Conservation (phyloP, 2,797 vertebrate genomes). For the Tragelaphus eurycerus region DNA sequence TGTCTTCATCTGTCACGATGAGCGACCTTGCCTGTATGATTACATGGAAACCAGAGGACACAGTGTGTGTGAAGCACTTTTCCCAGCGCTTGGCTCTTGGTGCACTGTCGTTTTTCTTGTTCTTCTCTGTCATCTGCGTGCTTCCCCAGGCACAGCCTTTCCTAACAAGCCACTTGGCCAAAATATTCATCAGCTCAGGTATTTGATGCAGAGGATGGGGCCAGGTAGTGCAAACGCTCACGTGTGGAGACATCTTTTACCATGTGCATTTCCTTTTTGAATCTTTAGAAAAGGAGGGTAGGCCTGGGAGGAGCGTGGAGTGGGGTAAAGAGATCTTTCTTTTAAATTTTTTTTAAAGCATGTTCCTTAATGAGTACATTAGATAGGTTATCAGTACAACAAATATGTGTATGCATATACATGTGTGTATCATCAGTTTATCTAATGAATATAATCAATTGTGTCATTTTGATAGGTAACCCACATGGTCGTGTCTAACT, state of each 20-base stretch:
- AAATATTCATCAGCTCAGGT: background rate
- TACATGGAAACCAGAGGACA: background rate
- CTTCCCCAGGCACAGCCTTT: background rate
- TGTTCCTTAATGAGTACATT: background rate
- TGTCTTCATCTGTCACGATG: background rate
- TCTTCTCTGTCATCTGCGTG: background rate
- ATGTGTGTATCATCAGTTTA: background rate
- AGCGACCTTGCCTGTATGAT: background rate
- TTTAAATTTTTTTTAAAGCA: background rate
- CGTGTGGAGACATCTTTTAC: background rate
- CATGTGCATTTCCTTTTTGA: background rate
- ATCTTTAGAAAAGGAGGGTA: background rate
- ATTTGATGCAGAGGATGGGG: background rate
- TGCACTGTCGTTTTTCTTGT: background rate
- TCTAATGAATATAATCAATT: background rate
- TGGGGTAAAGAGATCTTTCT: background rate
- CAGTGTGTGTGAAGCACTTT: background rate
- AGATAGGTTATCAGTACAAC: background rate
- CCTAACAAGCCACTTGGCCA: background rate
- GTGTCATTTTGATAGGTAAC: background rate
- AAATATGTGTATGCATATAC: background rate
- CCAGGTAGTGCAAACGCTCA: background rate
- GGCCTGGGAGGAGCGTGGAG: fast-evolving
- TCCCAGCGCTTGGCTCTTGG: background rate
- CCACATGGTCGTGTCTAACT: background rate